phyloP scores from a whole-genome alignment of 2,888 invertebrate species.

The Stenurella melanura region DNA sequence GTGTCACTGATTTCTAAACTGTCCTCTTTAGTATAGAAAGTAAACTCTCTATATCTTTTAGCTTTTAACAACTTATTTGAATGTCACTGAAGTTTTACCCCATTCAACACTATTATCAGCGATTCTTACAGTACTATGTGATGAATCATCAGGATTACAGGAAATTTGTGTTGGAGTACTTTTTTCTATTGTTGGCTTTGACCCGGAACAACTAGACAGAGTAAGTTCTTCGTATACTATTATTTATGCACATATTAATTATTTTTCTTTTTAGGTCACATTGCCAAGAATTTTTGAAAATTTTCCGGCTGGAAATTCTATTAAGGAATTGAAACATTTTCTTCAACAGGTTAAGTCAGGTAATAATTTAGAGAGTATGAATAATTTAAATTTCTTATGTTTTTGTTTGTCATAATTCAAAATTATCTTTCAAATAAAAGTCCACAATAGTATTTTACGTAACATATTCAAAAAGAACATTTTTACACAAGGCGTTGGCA shows the following conservation, averaged over 20 bases:
- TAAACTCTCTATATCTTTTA: constrained; percentile 31
- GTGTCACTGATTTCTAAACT: no score
- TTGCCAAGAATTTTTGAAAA: constrained; percentile 63
- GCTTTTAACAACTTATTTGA: constrained; percentile 29
- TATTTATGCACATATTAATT: background rate
- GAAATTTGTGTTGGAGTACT: constrained; percentile 38
- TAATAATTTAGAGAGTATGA: constrained; percentile 49
- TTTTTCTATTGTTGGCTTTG: constrained; percentile 49
- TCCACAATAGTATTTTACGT: no score
- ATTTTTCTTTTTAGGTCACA: constrained; percentile 33
- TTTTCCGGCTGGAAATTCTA: constrained; percentile 74
- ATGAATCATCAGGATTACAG: constrained; percentile 11
- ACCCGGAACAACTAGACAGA: constrained; percentile 45
- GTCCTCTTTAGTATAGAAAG: no score
- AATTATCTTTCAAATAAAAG: no score
- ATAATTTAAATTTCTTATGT: no score
- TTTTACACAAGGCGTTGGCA: no score
- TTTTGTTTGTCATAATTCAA: no score
- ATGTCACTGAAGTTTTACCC: constrained; percentile 35
- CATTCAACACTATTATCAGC: constrained; percentile 18
- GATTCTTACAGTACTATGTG: constrained; percentile 28
- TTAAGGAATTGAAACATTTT: constrained; percentile 74
- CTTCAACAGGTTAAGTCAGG: constrained; percentile 74
- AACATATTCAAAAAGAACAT: no score
- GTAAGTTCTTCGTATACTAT: constrained; percentile 41